Percentiles rank a stretch among this genome's conserved stretches.
phyloP scores from a whole-genome alignment of 2,888 invertebrate genomes.

The Netelia inedita region DNA sequence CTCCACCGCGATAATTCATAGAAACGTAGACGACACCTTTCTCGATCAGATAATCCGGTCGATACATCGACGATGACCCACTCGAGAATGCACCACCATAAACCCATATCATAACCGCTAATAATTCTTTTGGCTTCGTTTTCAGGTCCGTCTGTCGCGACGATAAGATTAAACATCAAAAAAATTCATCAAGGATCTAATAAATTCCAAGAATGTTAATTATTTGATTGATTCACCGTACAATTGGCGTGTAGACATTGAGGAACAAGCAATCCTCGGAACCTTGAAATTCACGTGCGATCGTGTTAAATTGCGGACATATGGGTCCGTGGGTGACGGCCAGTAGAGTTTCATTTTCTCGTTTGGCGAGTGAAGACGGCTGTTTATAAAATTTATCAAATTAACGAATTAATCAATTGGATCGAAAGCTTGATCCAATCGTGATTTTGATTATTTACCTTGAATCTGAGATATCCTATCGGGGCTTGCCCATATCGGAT shows the following conservation, averaged over 20 bases:
- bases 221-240: slow-evolving; percentile 2
- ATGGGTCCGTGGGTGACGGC: background rate
- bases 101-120: slow-evolving; percentile 74
- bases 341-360: background rate
- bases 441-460: slow-evolving; percentile 64
- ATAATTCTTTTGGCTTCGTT: background rate
- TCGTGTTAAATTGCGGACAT: slow-evolving; percentile 43
- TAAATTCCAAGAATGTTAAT: no score
- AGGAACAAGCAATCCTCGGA: slow-evolving; percentile 61
- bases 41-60: slow-evolving; percentile 75
- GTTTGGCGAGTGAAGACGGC: no score
- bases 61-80: slow-evolving; percentile 53
- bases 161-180: background rate
- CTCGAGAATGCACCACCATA: slow-evolving; percentile 69
- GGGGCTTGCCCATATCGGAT: slow-evolving; percentile 76
- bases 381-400: no score
- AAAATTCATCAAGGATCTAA: slow-evolving; percentile 8
- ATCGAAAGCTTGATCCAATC: background rate
- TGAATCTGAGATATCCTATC: slow-evolving; percentile 72
- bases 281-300: slow-evolving; percentile 18
- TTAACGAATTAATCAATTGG: no score
- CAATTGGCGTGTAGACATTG: slow-evolving; percentile 52
- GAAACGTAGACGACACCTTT: slow-evolving; percentile 74
- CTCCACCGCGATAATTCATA: slow-evolving; percentile 74
- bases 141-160: background rate